Percentiles rank a stretch among this genome's conserved stretches.
Conservation (phyloP, 2,797 vertebrate species). For the Molossus alvarezi region DNA sequence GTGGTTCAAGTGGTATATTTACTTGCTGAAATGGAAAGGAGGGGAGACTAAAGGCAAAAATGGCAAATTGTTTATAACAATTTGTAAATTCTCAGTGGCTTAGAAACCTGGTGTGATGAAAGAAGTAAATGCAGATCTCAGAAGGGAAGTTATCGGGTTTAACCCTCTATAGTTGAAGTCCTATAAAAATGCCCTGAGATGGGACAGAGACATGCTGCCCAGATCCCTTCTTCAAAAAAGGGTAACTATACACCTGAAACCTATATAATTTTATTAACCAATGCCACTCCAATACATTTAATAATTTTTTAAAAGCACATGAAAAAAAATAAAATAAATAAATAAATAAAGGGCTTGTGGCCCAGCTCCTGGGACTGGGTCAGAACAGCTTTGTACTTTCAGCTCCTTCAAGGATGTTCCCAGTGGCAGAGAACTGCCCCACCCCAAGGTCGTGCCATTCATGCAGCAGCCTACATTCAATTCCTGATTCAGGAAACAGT, state of each 20-base stretch:
- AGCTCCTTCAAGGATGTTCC: not conserved
- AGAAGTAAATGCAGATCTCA: not conserved
- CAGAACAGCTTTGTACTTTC: not conserved
- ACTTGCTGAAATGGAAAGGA: not conserved
- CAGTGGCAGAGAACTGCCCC: not conserved
- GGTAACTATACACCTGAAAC: not conserved
- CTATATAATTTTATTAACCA: not conserved
- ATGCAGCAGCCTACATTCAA: not conserved
- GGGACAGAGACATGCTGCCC: not conserved
- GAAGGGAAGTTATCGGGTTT: not conserved
- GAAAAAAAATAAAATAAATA: not conserved
- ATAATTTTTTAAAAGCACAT: not conserved
- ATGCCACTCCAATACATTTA: not conserved
- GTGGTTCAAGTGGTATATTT: not conserved
- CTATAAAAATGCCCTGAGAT: not conserved
- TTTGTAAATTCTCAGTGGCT: slow-evolving; percentile 2
- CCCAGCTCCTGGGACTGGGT: not conserved
- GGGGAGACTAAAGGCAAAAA: slow-evolving; percentile 56
- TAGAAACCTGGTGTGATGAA: slow-evolving; percentile 9
- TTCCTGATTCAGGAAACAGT: not conserved
- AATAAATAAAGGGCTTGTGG: not conserved
- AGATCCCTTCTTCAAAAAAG: not conserved
- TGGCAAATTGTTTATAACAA: not conserved
- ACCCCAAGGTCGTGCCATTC: not conserved
- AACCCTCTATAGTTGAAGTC: not conserved